Evolutionary conservation across 2,797 vertebrate species (phyloP).

Genomic region (Rhyacichthys aspro): DNA sequence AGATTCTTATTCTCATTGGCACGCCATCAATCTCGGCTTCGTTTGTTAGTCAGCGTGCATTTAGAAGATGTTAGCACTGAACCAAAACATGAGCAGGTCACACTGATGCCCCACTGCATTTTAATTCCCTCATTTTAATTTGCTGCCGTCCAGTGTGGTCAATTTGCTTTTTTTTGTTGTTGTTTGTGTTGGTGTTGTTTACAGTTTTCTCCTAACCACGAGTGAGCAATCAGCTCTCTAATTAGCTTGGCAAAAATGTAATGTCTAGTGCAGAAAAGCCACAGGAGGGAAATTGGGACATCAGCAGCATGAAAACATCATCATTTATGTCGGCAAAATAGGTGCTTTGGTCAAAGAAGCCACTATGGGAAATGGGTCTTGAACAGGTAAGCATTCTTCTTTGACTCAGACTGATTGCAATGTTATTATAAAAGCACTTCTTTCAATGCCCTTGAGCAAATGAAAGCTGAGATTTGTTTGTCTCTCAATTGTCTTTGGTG

Average conservation of each 20-base stretch:
- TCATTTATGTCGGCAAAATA: neutral
- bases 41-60: constrained; percentile 26
- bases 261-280: neutral
- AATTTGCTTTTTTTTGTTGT: neutral
- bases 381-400: neutral
- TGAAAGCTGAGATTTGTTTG: neutral
- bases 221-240: constrained; percentile 23
- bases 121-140: constrained; percentile 23
- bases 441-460: neutral
- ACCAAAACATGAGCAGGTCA: constrained; percentile 36
- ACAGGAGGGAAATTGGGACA: constrained; percentile 1
- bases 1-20: constrained; percentile 45
- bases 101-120: neutral
- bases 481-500: neutral
- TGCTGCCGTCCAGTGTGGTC: constrained; percentile 10
- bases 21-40: constrained; percentile 31
- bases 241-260: constrained; percentile 29
- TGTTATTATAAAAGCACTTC: constrained; percentile 1
- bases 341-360: constrained; percentile 2
- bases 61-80: constrained; percentile 44
- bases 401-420: neutral
- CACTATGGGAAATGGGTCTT: neutral
- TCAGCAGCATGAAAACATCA: constrained; percentile 2
- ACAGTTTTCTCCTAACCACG: neutral
- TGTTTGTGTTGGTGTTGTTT: constrained; percentile 8